Base-by-base conservation (phyloP, 2,113 vertebrate species). In the Ameiurus melas region DNA sequence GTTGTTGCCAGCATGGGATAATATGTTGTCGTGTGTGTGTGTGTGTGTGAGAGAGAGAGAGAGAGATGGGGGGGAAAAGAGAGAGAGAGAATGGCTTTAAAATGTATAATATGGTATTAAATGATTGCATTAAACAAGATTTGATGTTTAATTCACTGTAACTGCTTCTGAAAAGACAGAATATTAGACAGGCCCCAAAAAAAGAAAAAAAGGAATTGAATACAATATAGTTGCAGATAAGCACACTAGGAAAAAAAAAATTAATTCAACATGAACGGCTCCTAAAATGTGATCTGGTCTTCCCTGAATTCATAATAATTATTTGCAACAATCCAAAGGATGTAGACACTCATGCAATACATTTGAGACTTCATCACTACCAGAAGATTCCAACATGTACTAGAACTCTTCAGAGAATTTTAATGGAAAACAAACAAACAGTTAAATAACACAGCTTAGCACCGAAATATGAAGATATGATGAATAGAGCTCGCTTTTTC, bases 121-220 rank as follows among this genome's bases (percentile, higher is more conserved):
- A 82, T 75, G 62, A 86, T 86, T 80, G 57, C 25, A 66, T 82
- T 75, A 86, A 80, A 86, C 20, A 53, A 86, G 79, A 81, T 53
- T n/a, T 20, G 53, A 55, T 22, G 68, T 60, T 86, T 89, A 89
- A 83, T 89, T 86, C 53, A 83, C 71, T 73, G 47, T 43, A n/a
- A 58, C 33, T 62, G 57, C 71, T 51, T 39, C 79, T 86, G 77
- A 51, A 78, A 58, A 85, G 77, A 81, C 78, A 57, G 64, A 71
- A 81, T 66, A 73, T 83, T 19, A 87, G 19, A 22, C 33, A 86
- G 62, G 53, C 19, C 13, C 43, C 36, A 43, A 13, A 33, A 77
- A 79, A 36, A 30, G 4, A 30, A 27, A 33, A 84, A 25, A 22
- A 8, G 10, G 12, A 58, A 58, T 60, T 25, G 9, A 58, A 33